A percentile compares a stretch with the other conserved stretches of the same genome.
These are phyloP conservation scores for Pseudomyrmex cubaensis DNA, from an alignment of 1,140 invertebrate species.

Conservation along the genomic window DNA sequence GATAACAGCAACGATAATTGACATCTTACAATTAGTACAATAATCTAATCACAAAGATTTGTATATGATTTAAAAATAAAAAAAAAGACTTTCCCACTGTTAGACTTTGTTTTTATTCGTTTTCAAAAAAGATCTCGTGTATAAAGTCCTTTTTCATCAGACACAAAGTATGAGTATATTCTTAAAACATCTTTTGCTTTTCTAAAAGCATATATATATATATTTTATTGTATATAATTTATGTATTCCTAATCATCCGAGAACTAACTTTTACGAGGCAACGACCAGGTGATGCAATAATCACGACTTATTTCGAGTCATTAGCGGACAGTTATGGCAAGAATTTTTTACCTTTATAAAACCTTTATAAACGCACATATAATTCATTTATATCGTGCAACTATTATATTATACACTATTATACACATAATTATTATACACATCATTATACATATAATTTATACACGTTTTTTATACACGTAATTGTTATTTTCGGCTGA, in stretches of 20 bases:
- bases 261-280: not conserved
- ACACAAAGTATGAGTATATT: too few relatives aligned
- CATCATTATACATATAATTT: too few relatives aligned
- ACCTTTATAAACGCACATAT: not conserved
- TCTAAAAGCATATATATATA: not conserved
- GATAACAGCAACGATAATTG: constrained; percentile 1
- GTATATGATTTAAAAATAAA: too few relatives aligned
- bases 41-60: too few relatives aligned
- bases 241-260: not conserved
- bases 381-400: constrained; percentile 30
- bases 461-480: too few relatives aligned
- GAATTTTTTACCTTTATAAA: constrained; percentile 8
- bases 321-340: constrained; percentile 19
- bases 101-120: too few relatives aligned
- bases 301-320: constrained; percentile 49
- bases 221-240: not conserved
- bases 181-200: too few relatives aligned
- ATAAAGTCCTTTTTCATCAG: too few relatives aligned
- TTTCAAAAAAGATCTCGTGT: too few relatives aligned
- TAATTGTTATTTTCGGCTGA: not conserved
- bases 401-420: not conserved
- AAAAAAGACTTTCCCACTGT: too few relatives aligned
- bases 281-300: constrained; percentile 29
- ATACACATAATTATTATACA: too few relatives aligned
- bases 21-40: too few relatives aligned